phyloP scores from a whole-genome alignment of 2,888 invertebrate genomes.

The Morinoia aosen region DNA sequence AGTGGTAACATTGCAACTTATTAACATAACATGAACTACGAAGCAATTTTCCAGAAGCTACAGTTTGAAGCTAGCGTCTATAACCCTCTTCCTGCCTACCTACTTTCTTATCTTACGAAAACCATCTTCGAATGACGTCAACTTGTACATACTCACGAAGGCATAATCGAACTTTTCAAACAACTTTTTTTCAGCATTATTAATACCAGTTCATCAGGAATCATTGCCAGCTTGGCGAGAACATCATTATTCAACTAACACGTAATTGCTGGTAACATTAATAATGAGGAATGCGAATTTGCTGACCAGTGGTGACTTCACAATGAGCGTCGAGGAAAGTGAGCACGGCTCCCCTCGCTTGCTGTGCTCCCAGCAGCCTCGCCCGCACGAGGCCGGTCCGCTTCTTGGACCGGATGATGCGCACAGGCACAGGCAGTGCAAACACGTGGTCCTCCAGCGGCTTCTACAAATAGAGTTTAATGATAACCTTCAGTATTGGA shows the following conservation, averaged over 20 bases:
- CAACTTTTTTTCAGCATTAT: no score
- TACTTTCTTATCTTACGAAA: not conserved
- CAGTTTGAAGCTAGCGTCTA: no score
- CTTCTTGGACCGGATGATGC: conserved; percentile 78
- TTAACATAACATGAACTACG: not conserved
- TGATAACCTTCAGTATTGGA: not conserved
- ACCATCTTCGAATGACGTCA: no score
- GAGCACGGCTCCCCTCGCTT: conserved; percentile 80
- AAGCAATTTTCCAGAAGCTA: not conserved
- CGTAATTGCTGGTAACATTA: not conserved
- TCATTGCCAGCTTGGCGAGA: no score
- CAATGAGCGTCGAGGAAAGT: conserved; percentile 95
- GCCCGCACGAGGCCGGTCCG: conserved; percentile 87
- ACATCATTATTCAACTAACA: no score
- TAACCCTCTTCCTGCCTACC: not conserved
- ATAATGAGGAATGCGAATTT: not conserved
- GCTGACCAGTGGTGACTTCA: conserved; percentile 85
- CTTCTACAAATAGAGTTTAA: conserved; percentile 67
- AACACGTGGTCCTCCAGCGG: conserved; percentile 80
- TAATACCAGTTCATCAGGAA: no score
- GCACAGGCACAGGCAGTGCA: conserved; percentile 77
- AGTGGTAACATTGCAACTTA: not conserved
- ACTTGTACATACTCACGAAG: not conserved
- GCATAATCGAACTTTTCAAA: not conserved
- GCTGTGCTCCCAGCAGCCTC: conserved; percentile 82